These are phyloP conservation scores for Centropus unirufus DNA, from an alignment of 2,113 vertebrate species.

Conservation along the genomic window DNA sequence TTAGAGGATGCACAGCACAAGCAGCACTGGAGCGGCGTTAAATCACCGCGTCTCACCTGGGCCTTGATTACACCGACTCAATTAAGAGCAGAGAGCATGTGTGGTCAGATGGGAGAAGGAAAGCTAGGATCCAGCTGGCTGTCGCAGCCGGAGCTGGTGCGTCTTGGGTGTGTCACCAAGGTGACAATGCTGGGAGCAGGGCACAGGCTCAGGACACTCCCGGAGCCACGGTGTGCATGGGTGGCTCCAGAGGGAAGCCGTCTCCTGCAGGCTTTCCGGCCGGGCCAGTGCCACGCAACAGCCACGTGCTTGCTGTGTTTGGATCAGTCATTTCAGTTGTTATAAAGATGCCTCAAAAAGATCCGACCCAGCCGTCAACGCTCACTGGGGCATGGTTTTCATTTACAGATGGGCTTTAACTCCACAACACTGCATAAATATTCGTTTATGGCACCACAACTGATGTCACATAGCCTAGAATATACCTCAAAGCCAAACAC, in stretches of 20 bases:
- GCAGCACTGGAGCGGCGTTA: not conserved
- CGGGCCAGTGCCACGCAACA: not conserved
- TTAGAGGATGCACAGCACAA: not conserved
- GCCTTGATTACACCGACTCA: slow-evolving; percentile 1
- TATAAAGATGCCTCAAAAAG: not conserved
- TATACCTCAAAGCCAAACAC: not conserved
- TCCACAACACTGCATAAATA: not conserved
- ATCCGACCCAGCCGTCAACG: not conserved
- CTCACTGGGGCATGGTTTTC: not conserved
- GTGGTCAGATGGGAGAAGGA: not conserved
- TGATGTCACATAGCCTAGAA: not conserved
- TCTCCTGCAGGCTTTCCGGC: not conserved
- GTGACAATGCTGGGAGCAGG: slow-evolving; percentile 25
- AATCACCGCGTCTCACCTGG: not conserved
- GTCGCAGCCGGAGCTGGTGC: not conserved
- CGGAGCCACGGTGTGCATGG: not conserved
- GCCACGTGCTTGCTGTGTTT: not conserved
- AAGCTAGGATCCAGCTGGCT: not conserved
- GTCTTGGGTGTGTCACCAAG: not conserved
- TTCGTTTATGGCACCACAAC: not conserved
- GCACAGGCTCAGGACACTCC: not conserved
- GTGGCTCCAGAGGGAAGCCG: not conserved
- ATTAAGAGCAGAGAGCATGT: not conserved
- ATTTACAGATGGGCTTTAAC: not conserved
- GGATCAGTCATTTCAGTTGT: too few relatives aligned